Evolutionary conservation across 2,797 vertebrate species (phyloP).

Genomic region (Sitta carolinensis): DNA sequence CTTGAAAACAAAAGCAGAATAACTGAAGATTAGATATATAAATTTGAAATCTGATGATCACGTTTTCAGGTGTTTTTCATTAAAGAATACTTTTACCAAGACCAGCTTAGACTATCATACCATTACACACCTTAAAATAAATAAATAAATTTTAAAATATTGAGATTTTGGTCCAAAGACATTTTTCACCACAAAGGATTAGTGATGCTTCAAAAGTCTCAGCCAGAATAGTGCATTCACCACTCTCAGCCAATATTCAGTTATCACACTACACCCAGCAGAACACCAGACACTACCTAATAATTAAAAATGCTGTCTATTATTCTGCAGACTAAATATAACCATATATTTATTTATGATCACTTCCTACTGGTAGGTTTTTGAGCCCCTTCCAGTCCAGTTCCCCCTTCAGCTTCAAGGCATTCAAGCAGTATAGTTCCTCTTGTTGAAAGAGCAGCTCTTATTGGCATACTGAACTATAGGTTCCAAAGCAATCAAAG

Average conservation of each 20-base stretch:
- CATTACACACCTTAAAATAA: not conserved
- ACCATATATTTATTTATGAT: not conserved
- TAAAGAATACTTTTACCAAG: not conserved
- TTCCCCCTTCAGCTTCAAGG: not conserved
- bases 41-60: not conserved
- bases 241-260: not conserved
- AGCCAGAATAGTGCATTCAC: not conserved
- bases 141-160: not conserved
- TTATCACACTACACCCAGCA: not conserved
- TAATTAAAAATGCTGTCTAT: not conserved
- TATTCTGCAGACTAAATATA: not conserved
- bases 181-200: not conserved
- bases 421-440: not conserved
- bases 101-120: not conserved
- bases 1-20: not conserved
- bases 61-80: not conserved
- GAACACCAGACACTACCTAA: not conserved
- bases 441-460: not conserved
- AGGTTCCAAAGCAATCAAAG: not conserved
- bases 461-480: not conserved
- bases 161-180: rapidly evolving
- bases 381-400: not conserved
- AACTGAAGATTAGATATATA: not conserved
- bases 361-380: not conserved
- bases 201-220: not conserved